Evolutionary conservation across 2,888 invertebrate species (phyloP), one percentile per base, ranked within the genome.

Genomic region (Rotaria sp.): DNA sequence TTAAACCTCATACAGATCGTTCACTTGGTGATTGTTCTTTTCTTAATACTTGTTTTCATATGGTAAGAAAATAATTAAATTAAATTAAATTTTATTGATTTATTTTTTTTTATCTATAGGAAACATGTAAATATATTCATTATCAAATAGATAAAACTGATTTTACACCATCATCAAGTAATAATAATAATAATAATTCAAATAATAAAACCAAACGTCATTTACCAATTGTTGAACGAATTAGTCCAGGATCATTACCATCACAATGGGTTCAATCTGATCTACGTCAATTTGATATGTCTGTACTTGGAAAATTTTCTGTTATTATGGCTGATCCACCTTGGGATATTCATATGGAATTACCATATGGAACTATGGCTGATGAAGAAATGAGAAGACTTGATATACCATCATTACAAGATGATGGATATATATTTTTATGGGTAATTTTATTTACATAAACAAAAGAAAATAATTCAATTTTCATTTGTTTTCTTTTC

Each of bases 301-400:
- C 95, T 0, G 94, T 95, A 85, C 92, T 96, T 90, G 96, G 95
- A 92, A 97, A 98, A 92, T 98, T 97, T 92, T 95, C 97, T 0
- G 97, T 98, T 7, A 96, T 98, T 88, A 98, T 98, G 98, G 97
- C 97, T 21, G 91, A 97, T 91, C 97, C 97, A 0, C 98, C 97
- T 0, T 98, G 97, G 98, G 98, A 98, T 90, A 98, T 98, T 88
- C 97, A 98, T 91, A 98, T 98, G 97, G 97, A 98, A 91, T 92
- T 98, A 84, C 97, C 97, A 0, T 98, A 98, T 91, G 98, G 97
- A 2, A 98, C 97, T 0, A 96, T 98, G 96, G 96, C 96, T 0
- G 97, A 98, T 90, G 97, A 97, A 90, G 97, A 98, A 92, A 98
- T 98, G 97, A 93, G 97, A 85, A 95, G 96, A 87, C 92, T 98